phyloP scores from a whole-genome alignment of 2,113 vertebrate species.

The Lagopus leucura region DNA sequence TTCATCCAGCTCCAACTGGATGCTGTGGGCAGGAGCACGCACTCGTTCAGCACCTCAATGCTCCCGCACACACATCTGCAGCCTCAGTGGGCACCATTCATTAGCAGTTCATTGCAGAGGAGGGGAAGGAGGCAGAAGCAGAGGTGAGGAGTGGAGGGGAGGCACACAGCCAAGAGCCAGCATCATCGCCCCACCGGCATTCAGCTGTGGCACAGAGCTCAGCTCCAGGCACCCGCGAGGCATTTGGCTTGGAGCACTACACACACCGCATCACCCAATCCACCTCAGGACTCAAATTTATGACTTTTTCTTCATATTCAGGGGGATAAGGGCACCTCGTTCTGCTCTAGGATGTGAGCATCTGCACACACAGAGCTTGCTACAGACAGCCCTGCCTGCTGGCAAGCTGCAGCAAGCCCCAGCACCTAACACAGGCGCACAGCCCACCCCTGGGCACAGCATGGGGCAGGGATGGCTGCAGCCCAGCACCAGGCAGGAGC shows the following conservation, averaged over 20 bases:
- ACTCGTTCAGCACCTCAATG: background rate
- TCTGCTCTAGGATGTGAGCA: background rate
- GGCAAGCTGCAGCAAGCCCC: background rate
- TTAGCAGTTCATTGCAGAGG: fast-evolving
- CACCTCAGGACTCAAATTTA: background rate
- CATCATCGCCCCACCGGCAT: too few species aligned
- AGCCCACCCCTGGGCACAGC: background rate
- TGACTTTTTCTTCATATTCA: too few species aligned
- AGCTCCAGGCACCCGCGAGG: background rate
- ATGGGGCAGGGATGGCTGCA: too few species aligned
- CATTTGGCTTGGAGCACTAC: background rate
- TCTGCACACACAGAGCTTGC: constrained; percentile 11
- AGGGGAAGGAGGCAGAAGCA: background rate
- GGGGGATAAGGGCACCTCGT: constrained; percentile 46
- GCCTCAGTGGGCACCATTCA: background rate
- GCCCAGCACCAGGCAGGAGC: too few species aligned
- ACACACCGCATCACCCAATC: background rate
- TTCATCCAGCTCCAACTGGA: too few species aligned
- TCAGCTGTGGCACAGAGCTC: background rate
- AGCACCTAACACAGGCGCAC: background rate
- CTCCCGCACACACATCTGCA: background rate
- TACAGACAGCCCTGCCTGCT: background rate
- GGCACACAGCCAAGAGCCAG: background rate
- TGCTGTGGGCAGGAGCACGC: background rate
- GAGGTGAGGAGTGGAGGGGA: background rate